phyloP scores from a whole-genome alignment of 2,797 vertebrate species.

The Australoheros facetus region DNA sequence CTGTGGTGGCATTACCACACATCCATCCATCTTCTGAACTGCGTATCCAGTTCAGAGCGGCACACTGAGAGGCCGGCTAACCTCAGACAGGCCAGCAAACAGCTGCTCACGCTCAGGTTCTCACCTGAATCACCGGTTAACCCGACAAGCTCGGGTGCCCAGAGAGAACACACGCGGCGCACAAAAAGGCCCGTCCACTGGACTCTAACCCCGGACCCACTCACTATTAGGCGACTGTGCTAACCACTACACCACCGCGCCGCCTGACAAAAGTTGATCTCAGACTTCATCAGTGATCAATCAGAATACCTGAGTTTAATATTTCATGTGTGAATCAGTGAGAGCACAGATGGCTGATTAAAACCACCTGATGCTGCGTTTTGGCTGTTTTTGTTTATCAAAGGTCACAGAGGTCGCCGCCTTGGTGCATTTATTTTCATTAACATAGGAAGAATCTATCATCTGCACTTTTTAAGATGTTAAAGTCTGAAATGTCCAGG shows the following conservation, averaged over 20 bases:
- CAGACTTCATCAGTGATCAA: not conserved
- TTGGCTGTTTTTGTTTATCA: not conserved
- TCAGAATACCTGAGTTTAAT: too few species aligned
- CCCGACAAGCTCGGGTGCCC: not conserved
- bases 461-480: not conserved
- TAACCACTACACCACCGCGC: not conserved
- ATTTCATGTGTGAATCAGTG: not conserved
- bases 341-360: not conserved
- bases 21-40: not conserved
- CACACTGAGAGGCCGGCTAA: not conserved
- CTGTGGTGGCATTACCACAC: too few species aligned
- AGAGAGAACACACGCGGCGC: not conserved
- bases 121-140: not conserved
- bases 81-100: not conserved
- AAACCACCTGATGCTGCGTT: too few species aligned
- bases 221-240: not conserved
- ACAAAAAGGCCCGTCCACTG: not conserved
- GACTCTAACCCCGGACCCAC: not conserved
- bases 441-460: not conserved
- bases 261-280: not conserved
- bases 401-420: not conserved
- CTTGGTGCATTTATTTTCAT: too few species aligned
- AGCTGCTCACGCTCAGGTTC: not conserved
- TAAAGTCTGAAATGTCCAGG: too few species aligned
- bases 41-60: not conserved